Conservation (phyloP, 1,140 invertebrate species). For the Laupala kohalensis region DNA sequence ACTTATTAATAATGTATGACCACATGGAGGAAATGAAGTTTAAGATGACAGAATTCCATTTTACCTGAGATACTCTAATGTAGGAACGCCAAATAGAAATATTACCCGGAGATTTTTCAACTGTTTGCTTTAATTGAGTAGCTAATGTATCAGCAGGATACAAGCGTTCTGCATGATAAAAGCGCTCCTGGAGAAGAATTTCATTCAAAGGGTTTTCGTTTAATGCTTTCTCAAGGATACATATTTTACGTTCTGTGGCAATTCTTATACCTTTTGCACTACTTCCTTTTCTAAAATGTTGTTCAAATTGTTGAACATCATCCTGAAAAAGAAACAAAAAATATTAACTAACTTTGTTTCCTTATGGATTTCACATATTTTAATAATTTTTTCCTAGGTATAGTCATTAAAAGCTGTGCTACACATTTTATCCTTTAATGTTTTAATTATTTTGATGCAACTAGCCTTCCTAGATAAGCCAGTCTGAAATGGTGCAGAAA, state of each 20-base stretch:
- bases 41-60: neutral
- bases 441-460: too few species aligned
- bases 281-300: slow-evolving; percentile 27
- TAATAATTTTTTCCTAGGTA: too few species aligned
- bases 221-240: slow-evolving; percentile 41
- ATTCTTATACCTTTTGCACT: slow-evolving; percentile 28
- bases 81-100: slow-evolving; percentile 37
- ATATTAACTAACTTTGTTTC: neutral
- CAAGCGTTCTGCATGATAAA: slow-evolving; percentile 32
- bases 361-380: too few species aligned
- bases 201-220: slow-evolving; percentile 32
- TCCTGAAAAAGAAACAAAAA: slow-evolving; percentile 16
- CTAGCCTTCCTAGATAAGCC: too few species aligned
- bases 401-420: too few species aligned
- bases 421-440: too few species aligned
- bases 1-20: too few species aligned
- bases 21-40: too few species aligned
- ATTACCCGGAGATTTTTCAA: slow-evolving; percentile 6
- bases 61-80: slow-evolving; percentile 35
- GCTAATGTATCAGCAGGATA: slow-evolving; percentile 32
- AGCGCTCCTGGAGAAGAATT: slow-evolving; percentile 32
- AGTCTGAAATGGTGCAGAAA: too few species aligned
- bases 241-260: slow-evolving; percentile 36
- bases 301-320: slow-evolving; percentile 26
- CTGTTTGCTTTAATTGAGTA: neutral